These are phyloP conservation scores for Streptopelia turtur DNA, from an alignment of 2,797 vertebrate genomes.

Conservation along the genomic window DNA sequence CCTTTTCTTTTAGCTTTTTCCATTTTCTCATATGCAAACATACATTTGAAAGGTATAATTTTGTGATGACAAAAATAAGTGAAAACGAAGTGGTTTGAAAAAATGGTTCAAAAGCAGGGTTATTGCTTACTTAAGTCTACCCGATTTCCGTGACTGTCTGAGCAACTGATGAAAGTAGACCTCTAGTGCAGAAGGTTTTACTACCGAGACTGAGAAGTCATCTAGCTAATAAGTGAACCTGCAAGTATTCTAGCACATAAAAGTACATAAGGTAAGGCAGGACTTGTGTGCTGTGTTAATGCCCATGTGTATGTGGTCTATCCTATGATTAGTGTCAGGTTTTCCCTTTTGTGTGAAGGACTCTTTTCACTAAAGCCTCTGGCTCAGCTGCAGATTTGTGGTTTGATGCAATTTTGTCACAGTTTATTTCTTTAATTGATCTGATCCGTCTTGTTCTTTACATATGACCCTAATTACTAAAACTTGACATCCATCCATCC, in stretches of 20 bases:
- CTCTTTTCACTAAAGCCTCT: constrained; percentile 37
- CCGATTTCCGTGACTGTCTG: not conserved
- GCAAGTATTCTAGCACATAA: not conserved
- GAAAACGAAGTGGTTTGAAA: not conserved
- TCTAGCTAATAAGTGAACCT: not conserved
- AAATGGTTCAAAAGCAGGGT: not conserved
- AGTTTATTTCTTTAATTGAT: constrained; percentile 63
- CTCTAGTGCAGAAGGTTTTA: not conserved
- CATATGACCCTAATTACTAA: constrained; percentile 25
- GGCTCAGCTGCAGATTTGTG: not conserved
- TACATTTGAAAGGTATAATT: constrained; percentile 60
- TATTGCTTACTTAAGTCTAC: not conserved
- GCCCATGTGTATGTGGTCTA: not conserved
- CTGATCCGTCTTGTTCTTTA: constrained; percentile 48
- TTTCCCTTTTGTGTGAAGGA: constrained; percentile 27
- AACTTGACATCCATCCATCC: constrained; percentile 4
- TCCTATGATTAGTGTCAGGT: constrained; percentile 16
- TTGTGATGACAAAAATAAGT: constrained; percentile 30
- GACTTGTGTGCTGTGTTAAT: not conserved
- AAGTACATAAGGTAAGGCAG: not conserved
- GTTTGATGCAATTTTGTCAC: constrained; percentile 54
- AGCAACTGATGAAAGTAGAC: not conserved
- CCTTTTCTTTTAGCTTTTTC: constrained; percentile 60
- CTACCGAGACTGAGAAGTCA: not conserved
- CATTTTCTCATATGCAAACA: constrained; percentile 59